Percentiles rank a stretch among this genome's conserved stretches.
These are phyloP conservation scores for Linyphia triangularis DNA, from an alignment of 2,888 invertebrate species.

Conservation along the genomic window DNA sequence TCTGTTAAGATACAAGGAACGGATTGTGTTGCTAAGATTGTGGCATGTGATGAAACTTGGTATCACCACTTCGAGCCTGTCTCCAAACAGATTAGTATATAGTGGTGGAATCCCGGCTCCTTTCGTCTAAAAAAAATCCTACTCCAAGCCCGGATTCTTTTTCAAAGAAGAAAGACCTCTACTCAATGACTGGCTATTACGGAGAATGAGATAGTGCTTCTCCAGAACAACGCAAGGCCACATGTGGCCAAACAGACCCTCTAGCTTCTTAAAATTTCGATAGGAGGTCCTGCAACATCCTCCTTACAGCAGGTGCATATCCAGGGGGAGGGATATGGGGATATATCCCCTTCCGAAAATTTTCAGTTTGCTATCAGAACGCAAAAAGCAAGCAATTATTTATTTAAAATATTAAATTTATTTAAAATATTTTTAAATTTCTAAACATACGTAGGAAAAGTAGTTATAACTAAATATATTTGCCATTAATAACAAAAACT, in stretches of 20 bases:
- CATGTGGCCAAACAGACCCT: conserved; percentile 27
- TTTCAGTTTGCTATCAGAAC: too few relatives aligned
- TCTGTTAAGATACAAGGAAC: conserved; percentile 16
- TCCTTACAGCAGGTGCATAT: background rate
- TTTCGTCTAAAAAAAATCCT: background rate
- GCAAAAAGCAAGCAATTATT: too few relatives aligned
- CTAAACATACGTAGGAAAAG: too few relatives aligned
- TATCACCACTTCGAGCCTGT: conserved; percentile 42
- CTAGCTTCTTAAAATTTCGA: background rate
- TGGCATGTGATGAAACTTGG: conserved; percentile 42
- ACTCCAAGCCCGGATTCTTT: background rate
- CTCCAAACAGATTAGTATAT: conserved; percentile 17
- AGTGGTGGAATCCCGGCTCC: conserved; percentile 21
- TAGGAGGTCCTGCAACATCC: background rate
- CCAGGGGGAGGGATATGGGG: too few relatives aligned
- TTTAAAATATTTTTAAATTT: too few relatives aligned
- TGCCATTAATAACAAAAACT: too few relatives aligned
- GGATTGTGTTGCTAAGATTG: conserved; percentile 32
- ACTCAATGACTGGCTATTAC: conserved; percentile 23
- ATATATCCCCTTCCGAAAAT: too few relatives aligned
- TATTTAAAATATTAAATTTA: too few relatives aligned
- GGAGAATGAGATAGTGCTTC: background rate
- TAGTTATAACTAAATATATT: too few relatives aligned
- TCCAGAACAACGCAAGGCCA: background rate
- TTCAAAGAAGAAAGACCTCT: conserved; percentile 19